A percentile compares a stretch with the other conserved stretches of the same genome.
Conservation (phyloP, 2,888 invertebrate species). For the Candidula unifasciata region DNA sequence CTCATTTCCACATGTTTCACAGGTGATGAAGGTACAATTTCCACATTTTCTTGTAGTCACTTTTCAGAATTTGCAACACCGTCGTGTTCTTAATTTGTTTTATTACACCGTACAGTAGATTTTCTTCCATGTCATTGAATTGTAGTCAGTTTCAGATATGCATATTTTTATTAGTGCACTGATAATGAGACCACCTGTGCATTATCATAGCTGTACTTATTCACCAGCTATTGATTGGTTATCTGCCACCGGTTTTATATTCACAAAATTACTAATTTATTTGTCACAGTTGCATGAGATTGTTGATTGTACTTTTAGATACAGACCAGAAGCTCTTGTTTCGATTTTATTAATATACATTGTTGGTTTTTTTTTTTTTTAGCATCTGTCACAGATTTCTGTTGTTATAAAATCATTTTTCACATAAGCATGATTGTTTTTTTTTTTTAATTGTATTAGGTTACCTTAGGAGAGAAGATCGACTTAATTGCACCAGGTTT, state of each 20-base stretch:
- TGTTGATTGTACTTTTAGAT: constrained; percentile 8
- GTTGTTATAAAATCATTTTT: neutral
- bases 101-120: constrained; percentile 14
- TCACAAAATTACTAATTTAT: neutral
- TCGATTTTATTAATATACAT: neutral
- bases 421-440: neutral
- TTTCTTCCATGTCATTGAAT: neutral
- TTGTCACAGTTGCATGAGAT: constrained; percentile 21
- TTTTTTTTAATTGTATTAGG: neutral
- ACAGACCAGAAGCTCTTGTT: neutral
- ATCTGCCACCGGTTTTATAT: neutral
- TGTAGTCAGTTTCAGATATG: neutral
- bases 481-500: too few relatives aligned
- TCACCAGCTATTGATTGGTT: neutral
- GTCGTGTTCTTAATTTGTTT: constrained; percentile 8
- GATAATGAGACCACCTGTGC: neutral
- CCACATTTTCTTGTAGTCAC: neutral
- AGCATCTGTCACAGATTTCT: neutral
- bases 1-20: constrained; percentile 60
- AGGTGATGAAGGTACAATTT: constrained; percentile 77
- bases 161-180: neutral
- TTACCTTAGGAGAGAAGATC: too few relatives aligned
- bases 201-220: neutral
- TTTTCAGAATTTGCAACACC: constrained; percentile 8
- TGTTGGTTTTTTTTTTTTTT: too few relatives aligned